These are phyloP conservation scores for Strix uralensis DNA, from an alignment of 2,113 vertebrate species.

Conservation along the genomic window DNA sequence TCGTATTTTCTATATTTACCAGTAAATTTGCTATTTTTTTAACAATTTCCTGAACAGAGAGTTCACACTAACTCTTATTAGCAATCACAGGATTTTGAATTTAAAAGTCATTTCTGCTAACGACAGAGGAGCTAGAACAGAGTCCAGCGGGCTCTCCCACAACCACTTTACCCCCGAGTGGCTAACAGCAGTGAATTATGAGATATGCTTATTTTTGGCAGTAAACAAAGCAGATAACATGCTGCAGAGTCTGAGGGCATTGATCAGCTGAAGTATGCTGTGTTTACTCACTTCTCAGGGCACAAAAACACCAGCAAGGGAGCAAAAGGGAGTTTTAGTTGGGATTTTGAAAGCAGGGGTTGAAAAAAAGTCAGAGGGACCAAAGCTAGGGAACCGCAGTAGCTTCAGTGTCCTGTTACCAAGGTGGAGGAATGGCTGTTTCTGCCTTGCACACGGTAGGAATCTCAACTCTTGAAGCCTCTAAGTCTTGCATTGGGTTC, in stretches of 20 bases:
- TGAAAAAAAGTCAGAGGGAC: background rate
- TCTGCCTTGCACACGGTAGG: background rate
- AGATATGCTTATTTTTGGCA: background rate
- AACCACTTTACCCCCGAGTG: background rate
- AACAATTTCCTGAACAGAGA: rapidly evolving
- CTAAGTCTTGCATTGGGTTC: background rate
- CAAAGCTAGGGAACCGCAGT: rapidly evolving
- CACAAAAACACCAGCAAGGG: background rate
- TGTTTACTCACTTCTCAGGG: background rate
- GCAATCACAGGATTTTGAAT: background rate
- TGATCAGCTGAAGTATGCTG: background rate
- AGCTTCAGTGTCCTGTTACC: background rate
- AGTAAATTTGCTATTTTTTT: background rate
- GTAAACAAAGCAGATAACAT: background rate
- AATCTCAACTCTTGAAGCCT: background rate
- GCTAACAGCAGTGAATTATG: background rate
- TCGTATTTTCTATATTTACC: rapidly evolving
- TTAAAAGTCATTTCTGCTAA: background rate
- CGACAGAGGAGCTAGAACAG: rapidly evolving
- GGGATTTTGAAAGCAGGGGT: background rate
- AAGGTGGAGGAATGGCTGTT: background rate
- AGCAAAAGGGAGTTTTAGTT: background rate
- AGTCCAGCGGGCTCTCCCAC: background rate
- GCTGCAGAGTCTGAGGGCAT: rapidly evolving
- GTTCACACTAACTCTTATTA: rapidly evolving